Percentiles rank a stretch among this genome's conserved stretches.
phyloP scores from a whole-genome alignment of 2,888 invertebrate species.

The Gortyna flavago region DNA sequence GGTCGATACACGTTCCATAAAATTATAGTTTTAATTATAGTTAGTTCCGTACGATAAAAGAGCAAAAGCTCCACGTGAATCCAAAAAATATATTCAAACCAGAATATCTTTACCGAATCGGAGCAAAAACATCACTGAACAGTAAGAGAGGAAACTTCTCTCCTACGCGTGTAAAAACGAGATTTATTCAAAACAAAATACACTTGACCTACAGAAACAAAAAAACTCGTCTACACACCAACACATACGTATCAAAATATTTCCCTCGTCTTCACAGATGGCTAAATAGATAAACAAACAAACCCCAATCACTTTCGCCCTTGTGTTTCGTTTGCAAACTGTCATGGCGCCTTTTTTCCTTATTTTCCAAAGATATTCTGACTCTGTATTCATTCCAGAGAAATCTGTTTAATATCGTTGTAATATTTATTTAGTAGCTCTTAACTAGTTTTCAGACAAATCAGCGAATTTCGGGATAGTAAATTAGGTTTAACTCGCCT shows the following conservation, averaged over 20 bases:
- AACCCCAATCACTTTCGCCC: conserved; percentile 54
- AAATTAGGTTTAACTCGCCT: no score
- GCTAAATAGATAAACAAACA: conserved; percentile 54
- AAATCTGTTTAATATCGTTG: conserved; percentile 42
- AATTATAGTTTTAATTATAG: no score
- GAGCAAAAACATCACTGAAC: background rate
- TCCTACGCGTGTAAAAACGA: background rate
- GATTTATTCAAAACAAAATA: conserved; percentile 3
- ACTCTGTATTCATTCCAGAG: conserved; percentile 45
- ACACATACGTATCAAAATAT: conserved; percentile 40
- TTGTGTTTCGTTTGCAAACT: conserved; percentile 40
- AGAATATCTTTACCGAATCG: background rate
- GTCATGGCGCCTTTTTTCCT: conserved; percentile 47
- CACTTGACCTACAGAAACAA: conserved; percentile 26
- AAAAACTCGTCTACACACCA: conserved; percentile 30
- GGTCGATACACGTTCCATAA: background rate
- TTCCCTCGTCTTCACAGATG: conserved; percentile 24
- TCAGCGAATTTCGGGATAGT: background rate
- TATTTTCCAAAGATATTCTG: conserved; percentile 31
- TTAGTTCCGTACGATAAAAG: background rate
- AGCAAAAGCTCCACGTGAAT: background rate
- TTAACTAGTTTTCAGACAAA: conserved; percentile 21
- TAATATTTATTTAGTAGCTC: conserved; percentile 50
- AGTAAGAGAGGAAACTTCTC: background rate
- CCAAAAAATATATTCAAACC: background rate